phyloP scores from a whole-genome alignment of 2,113 vertebrate species.

The Melanostigma gelatinosum region DNA sequence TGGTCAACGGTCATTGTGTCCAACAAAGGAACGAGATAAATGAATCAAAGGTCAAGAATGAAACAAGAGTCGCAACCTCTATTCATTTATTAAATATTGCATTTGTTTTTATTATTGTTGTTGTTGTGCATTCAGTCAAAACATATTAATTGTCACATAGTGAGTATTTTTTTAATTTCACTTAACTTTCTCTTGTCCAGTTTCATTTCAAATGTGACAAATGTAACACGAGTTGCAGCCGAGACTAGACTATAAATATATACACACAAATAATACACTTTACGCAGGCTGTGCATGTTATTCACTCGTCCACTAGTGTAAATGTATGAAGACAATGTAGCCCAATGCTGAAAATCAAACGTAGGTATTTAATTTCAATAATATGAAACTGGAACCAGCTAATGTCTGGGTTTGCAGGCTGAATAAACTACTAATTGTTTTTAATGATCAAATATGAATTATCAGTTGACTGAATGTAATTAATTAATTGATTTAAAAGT shows the following conservation, averaged over 20 bases:
- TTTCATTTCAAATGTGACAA: neutral
- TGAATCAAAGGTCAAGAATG: neutral
- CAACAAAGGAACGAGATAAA: constrained; percentile 23
- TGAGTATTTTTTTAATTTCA: neutral
- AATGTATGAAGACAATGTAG: neutral
- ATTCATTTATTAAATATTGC: neutral
- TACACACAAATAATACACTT: neutral
- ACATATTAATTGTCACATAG: neutral
- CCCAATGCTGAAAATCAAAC: neutral
- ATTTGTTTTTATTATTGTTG: neutral
- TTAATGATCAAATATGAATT: neutral
- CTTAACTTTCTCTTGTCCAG: neutral
- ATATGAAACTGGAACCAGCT: neutral
- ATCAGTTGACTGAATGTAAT: neutral
- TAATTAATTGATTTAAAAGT: neutral
- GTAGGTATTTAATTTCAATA: neutral
- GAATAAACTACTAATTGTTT: neutral
- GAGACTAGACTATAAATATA: neutral
- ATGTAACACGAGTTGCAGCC: neutral
- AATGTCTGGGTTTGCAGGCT: neutral
- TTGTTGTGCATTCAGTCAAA: neutral
- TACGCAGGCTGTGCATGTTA: neutral
- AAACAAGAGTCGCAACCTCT: neutral
- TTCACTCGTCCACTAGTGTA: neutral
- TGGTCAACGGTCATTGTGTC: constrained; percentile 23